These are phyloP conservation scores for Propsilocerus akamusi DNA, from an alignment of 1,140 invertebrate genomes.

Conservation along the genomic window DNA sequence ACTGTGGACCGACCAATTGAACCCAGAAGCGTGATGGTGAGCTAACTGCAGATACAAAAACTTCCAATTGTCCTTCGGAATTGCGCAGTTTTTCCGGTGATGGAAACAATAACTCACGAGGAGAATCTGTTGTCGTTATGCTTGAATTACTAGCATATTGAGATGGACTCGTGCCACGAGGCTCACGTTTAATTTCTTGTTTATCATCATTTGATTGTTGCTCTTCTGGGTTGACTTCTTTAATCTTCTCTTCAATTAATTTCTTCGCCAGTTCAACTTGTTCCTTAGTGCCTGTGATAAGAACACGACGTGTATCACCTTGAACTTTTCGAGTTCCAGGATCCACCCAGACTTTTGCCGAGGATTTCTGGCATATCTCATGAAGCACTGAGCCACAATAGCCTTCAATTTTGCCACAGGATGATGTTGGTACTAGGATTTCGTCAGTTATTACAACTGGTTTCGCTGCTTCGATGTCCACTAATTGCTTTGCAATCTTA, in stretches of 20 bases:
- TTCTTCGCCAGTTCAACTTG: constrained; percentile 36
- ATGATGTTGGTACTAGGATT: constrained; percentile 40
- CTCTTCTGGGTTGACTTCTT: constrained; percentile 31
- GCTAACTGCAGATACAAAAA: constrained; percentile 63
- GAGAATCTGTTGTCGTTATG: constrained; percentile 16
- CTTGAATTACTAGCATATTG: constrained; percentile 18
- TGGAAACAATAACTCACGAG: constrained; percentile 14
- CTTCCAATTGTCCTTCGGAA: constrained; percentile 42
- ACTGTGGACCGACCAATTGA: constrained; percentile 50
- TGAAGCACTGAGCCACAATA: constrained; percentile 45
- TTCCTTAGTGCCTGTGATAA: constrained; percentile 34
- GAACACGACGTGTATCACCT: constrained; percentile 24
- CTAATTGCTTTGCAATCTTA: constrained; percentile 43
- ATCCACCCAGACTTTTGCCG: constrained; percentile 17
- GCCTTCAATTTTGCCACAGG: constrained; percentile 49
- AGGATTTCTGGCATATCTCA: constrained; percentile 33
- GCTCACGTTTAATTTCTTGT: constrained; percentile 27
- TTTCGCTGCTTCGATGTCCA: constrained; percentile 48
- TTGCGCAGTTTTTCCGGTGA: constrained; percentile 21
- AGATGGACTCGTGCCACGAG: constrained; percentile 23
- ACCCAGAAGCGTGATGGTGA: constrained; percentile 69
- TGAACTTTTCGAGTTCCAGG: constrained; percentile 8
- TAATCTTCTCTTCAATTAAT: constrained; percentile 37
- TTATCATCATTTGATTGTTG: constrained; percentile 26
- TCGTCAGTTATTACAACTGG: constrained; percentile 42